phyloP scores from a whole-genome alignment of 2,888 invertebrate species.

The Aphidoletes aphidimyza region DNA sequence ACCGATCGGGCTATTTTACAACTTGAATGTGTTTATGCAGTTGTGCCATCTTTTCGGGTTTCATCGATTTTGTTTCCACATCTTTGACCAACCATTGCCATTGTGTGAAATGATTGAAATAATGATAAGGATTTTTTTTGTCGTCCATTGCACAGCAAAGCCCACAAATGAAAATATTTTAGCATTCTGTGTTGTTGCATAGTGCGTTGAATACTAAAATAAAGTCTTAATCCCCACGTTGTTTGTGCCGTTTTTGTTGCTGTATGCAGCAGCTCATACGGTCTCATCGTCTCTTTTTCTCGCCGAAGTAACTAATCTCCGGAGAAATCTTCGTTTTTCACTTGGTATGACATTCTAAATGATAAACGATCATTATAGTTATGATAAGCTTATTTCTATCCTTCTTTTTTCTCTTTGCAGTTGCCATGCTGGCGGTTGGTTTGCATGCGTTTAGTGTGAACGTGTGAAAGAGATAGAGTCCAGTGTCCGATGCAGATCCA shows the following conservation, averaged over 20 bases:
- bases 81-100: constrained; percentile 4
- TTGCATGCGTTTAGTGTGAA: neutral
- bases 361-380: constrained; percentile 23
- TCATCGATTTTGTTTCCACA: neutral
- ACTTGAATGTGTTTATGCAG: constrained; percentile 11
- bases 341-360: neutral
- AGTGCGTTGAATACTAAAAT: neutral
- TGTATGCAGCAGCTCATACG: neutral
- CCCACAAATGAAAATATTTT: neutral
- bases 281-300: neutral
- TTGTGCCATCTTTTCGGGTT: neutral
- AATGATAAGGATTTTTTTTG: neutral
- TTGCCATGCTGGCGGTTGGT: neutral
- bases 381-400: constrained; percentile 41
- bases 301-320: neutral
- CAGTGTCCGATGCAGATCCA: neutral
- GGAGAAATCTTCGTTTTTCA: constrained; percentile 8
- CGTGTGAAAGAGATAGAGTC: neutral
- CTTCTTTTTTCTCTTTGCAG: neutral
- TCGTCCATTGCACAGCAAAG: neutral
- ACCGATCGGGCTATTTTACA: neutral
- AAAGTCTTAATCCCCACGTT: neutral
- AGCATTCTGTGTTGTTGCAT: neutral
- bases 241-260: neutral
- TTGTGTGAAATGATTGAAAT: constrained; percentile 2